phyloP scores from a whole-genome alignment of 2,113 vertebrate genomes.

The Eupsittula cactorum region DNA sequence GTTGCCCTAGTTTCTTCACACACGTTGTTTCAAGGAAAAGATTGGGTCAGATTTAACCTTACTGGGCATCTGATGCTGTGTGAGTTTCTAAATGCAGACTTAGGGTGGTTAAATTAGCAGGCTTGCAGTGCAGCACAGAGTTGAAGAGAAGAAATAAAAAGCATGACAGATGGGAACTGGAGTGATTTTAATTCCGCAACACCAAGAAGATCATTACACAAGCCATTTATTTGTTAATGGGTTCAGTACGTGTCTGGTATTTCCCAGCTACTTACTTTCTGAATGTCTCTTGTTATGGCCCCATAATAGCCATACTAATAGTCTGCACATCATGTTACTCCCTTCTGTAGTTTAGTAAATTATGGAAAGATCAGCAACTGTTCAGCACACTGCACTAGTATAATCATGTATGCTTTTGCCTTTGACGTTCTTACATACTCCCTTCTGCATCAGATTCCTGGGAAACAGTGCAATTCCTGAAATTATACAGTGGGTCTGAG shows the following conservation, averaged over 20 bases:
- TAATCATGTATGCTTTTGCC: not conserved
- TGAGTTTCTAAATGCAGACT: not conserved
- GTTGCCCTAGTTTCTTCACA: not conserved
- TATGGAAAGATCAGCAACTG: not conserved
- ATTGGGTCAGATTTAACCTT: not conserved
- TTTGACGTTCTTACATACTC: not conserved
- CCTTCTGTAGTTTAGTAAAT: constrained; percentile 38
- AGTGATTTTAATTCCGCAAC: constrained; percentile 23
- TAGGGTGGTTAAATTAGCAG: not conserved
- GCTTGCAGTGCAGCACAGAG: not conserved
- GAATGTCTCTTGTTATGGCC: constrained; percentile 26
- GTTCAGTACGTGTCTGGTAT: constrained; percentile 13
- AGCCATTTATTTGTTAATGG: constrained; percentile 57
- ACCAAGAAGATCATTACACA: constrained; percentile 35
- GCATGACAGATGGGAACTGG: not conserved
- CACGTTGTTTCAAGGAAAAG: not conserved
- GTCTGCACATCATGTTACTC: constrained; percentile 27
- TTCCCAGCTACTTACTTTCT: constrained; percentile 9
- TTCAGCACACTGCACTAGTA: not conserved
- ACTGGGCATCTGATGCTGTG: not conserved
- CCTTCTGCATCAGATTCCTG: not conserved
- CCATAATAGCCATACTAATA: constrained; percentile 32
- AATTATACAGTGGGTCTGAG: not conserved
- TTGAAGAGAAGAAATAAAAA: constrained; percentile 14
- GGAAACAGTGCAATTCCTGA: not conserved